These are phyloP conservation scores for Entomobrya multifasciata DNA, from an alignment of 2,888 invertebrate species.

Conservation along the genomic window DNA sequence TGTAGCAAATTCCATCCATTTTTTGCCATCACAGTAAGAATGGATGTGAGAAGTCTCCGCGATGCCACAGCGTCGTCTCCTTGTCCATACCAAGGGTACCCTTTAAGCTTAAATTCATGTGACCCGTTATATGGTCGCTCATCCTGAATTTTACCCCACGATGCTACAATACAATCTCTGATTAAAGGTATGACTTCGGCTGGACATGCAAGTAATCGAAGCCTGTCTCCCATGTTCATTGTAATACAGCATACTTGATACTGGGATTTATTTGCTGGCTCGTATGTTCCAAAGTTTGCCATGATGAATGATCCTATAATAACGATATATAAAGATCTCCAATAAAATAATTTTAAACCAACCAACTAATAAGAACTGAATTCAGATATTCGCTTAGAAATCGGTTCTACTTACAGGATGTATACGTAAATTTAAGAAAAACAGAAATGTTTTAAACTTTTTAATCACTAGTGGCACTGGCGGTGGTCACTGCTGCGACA, in stretches of 20 bases:
- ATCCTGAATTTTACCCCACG: conserved; percentile 68
- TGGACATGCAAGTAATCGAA: conserved; percentile 67
- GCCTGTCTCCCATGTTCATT: conserved; percentile 65
- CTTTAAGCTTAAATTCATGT: conserved; percentile 67
- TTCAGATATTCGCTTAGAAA: too few relatives aligned
- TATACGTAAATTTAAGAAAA: too few relatives aligned
- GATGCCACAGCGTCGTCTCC: conserved; percentile 31
- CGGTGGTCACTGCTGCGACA: too few relatives aligned
- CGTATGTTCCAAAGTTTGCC: too few relatives aligned
- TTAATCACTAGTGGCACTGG: too few relatives aligned
- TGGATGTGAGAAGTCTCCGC: conserved; percentile 5
- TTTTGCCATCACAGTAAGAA: conserved; percentile 37
- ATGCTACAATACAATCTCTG: conserved; percentile 33
- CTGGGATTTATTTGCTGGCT: neutral
- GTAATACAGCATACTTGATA: conserved; percentile 68
- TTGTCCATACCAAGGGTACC: conserved; percentile 49
- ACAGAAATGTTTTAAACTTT: too few relatives aligned
- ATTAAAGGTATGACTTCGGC: conserved; percentile 43
- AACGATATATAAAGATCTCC: too few relatives aligned
- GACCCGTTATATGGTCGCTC: conserved; percentile 69
- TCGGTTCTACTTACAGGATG: too few relatives aligned
- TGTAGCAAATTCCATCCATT: conserved; percentile 65
- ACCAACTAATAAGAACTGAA: too few relatives aligned
- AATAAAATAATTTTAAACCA: too few relatives aligned
- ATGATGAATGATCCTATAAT: too few relatives aligned